Evolutionary conservation across 2,888 invertebrate genomes (phyloP).

Genomic region (Trissolcus brochymenae): DNA sequence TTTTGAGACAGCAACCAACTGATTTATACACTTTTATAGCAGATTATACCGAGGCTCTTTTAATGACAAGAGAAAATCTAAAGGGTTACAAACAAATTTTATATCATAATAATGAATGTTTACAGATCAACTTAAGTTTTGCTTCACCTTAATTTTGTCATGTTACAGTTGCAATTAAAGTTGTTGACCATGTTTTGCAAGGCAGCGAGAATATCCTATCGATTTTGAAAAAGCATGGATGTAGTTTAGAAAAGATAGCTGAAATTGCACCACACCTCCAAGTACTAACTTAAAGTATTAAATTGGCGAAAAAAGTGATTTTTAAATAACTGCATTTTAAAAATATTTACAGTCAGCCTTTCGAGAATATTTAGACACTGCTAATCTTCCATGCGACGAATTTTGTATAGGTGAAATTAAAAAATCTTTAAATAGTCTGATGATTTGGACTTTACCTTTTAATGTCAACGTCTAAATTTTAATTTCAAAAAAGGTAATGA

Average conservation of each 20-base stretch:
- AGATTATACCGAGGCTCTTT: slow-evolving; percentile 82
- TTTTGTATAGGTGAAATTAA: slow-evolving; percentile 56
- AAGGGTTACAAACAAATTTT: slow-evolving; percentile 62
- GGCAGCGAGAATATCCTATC: slow-evolving; percentile 68
- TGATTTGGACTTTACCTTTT: background rate
- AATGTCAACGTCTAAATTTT: background rate
- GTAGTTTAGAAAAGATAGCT: slow-evolving; percentile 67
- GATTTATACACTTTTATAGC: slow-evolving; percentile 83
- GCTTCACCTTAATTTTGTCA: background rate
- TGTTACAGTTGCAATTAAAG: slow-evolving; percentile 66
- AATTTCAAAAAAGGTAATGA: slow-evolving; percentile 5
- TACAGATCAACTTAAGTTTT: background rate
- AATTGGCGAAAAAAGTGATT: background rate
- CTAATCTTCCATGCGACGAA: slow-evolving; percentile 59
- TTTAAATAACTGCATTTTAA: background rate
- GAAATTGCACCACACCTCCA: slow-evolving; percentile 66
- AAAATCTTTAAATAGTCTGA: background rate
- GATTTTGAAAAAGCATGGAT: slow-evolving; percentile 65
- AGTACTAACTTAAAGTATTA: slow-evolving; percentile 48
- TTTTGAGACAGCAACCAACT: slow-evolving; percentile 82
- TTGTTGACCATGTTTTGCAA: slow-evolving; percentile 67
- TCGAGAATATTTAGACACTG: slow-evolving; percentile 64
- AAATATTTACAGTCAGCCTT: slow-evolving; percentile 67
- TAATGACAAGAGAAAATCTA: slow-evolving; percentile 81
- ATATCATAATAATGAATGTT: background rate